Percentiles rank a stretch among this genome's conserved stretches.
Evolutionary conservation across 2,888 invertebrate genomes (phyloP).

Genomic region (Tuberolachnus salignus): DNA sequence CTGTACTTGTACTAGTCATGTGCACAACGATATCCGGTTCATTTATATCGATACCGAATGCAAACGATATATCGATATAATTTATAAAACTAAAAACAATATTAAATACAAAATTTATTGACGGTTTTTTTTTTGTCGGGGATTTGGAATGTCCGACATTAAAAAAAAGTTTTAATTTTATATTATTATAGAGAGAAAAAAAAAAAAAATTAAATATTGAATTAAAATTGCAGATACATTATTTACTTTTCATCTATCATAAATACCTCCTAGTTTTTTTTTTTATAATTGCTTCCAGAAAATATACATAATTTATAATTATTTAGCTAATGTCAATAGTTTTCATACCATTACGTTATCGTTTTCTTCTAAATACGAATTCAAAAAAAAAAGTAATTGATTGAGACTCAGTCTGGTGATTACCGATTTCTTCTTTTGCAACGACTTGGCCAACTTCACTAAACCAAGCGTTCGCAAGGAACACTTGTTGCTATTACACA

Average conservation of each 20-base stretch:
- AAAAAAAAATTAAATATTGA: background rate
- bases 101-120: background rate
- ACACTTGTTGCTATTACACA: background rate
- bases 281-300: background rate
- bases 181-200: background rate
- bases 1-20: too few species aligned
- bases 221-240: background rate
- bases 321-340: background rate
- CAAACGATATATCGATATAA: background rate
- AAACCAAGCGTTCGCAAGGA: background rate
- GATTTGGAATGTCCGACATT: background rate
- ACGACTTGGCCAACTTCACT: background rate
- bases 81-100: background rate
- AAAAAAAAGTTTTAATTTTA: background rate
- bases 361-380: background rate
- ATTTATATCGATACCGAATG: background rate
- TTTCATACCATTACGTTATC: constrained; percentile 1
- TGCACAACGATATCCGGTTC: too few species aligned
- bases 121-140: background rate
- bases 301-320: background rate
- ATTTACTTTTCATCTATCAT: background rate
- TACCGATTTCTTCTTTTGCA: constrained; percentile 1
- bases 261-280: background rate
- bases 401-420: background rate
- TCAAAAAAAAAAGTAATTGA: background rate